Conservation (phyloP, 2,113 vertebrate genomes). For the Solea senegalensis region DNA sequence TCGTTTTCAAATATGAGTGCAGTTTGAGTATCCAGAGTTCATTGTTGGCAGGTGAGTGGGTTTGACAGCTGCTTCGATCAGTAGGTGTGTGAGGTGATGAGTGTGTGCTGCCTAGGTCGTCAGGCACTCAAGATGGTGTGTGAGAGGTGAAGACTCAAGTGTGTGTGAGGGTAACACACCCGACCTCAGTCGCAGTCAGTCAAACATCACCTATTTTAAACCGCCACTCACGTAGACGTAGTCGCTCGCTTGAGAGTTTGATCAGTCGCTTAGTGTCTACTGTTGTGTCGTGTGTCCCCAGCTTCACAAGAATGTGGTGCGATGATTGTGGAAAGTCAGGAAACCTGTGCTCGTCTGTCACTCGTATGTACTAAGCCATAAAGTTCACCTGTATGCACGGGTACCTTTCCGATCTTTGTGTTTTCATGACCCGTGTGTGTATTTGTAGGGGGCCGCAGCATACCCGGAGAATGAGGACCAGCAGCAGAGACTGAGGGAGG, state of each 20-base stretch:
- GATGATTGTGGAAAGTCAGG: not conserved
- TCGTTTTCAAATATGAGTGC: conserved; percentile 7
- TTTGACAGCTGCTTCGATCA: not conserved
- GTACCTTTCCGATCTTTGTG: not conserved
- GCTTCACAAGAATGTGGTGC: not conserved
- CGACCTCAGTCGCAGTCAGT: no score
- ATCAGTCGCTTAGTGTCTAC: no score
- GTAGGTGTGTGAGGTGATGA: not conserved
- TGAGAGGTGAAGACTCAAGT: no score
- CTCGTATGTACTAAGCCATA: not conserved
- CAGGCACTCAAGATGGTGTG: no score
- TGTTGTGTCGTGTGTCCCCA: no score
- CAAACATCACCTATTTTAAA: no score
- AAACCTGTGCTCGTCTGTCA: not conserved
- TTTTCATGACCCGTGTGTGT: not conserved
- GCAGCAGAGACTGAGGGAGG: conserved; percentile 94
- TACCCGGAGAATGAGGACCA: conserved; percentile 98
- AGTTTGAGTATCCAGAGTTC: not conserved
- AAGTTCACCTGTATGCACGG: not conserved
- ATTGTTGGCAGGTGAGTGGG: not conserved
- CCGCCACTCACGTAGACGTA: no score
- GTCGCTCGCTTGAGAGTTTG: no score
- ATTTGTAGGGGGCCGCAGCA: conserved; percentile 91
- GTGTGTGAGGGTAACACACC: no score
- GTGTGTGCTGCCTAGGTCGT: not conserved